Percentiles rank a stretch among this genome's conserved stretches.
Evolutionary conservation across 2,113 vertebrate species (phyloP).

Genomic region (Colossoma macropomum): DNA sequence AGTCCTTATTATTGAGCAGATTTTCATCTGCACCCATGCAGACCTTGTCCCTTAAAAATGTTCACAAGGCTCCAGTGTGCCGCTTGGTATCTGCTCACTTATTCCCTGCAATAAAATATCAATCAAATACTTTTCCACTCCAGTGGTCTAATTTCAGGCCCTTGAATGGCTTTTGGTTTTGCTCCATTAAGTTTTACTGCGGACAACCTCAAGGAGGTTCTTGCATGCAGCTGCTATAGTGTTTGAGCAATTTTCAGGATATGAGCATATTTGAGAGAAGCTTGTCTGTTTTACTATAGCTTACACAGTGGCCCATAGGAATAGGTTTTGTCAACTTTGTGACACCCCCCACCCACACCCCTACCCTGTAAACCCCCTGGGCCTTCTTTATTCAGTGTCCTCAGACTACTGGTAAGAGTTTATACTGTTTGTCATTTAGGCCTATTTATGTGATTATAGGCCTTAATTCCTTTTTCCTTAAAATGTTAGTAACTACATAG

Average conservation of each 20-base stretch:
- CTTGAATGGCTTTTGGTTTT: slow-evolving; percentile 63
- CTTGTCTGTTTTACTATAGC: slow-evolving; percentile 32
- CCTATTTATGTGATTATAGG: neutral
- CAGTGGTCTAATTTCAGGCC: slow-evolving; percentile 62
- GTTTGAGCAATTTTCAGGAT: slow-evolving; percentile 41
- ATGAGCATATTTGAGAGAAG: slow-evolving; percentile 28
- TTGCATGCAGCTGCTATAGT: slow-evolving; percentile 37
- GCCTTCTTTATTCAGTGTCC: too few species aligned
- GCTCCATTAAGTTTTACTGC: slow-evolving; percentile 65
- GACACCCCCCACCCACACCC: neutral
- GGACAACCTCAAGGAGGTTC: slow-evolving; percentile 66
- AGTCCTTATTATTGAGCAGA: slow-evolving; percentile 37
- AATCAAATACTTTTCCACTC: slow-evolving; percentile 63
- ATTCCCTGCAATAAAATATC: slow-evolving; percentile 64
- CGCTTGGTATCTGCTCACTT: slow-evolving; percentile 55
- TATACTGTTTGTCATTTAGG: neutral
- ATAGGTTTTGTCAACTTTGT: neutral
- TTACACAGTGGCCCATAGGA: neutral
- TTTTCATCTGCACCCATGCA: slow-evolving; percentile 41
- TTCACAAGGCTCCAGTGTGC: slow-evolving; percentile 37
- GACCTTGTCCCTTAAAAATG: slow-evolving; percentile 44
- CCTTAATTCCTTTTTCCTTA: too few species aligned
- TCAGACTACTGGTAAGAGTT: neutral
- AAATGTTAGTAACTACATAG: too few species aligned
- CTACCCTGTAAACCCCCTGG: neutral